Conservation (phyloP, 2,797 vertebrate species). For the Falco peregrinus region DNA sequence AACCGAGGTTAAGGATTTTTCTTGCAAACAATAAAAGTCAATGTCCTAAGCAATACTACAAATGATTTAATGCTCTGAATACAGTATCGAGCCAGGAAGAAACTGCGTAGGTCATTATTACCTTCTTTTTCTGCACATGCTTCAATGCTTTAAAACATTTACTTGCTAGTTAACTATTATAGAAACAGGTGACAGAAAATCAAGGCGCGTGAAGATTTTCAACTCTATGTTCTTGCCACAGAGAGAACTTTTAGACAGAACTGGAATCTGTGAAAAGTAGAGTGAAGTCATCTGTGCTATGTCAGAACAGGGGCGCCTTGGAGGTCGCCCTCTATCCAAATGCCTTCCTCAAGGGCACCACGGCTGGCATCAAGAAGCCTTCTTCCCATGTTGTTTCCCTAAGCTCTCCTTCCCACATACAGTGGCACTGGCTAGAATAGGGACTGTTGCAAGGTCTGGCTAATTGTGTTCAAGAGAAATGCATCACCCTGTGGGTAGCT, state of each 20-base stretch:
- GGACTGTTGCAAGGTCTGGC: not conserved
- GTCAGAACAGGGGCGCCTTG: not conserved
- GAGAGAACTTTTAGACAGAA: not conserved
- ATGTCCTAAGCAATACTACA: not conserved
- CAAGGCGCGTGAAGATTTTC: not conserved
- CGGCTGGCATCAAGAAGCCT: not conserved
- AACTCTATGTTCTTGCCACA: not conserved
- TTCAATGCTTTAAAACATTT: not conserved
- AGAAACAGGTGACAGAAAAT: not conserved
- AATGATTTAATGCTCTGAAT: not conserved
- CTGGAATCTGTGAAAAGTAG: not conserved
- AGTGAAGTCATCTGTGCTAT: not conserved
- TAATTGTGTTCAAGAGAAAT: not conserved
- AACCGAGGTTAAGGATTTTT: not conserved
- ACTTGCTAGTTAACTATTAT: not conserved
- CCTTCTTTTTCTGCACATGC: not conserved
- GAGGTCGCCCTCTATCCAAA: not conserved
- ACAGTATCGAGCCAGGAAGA: not conserved
- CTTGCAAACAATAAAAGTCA: not conserved
- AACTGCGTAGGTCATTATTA: not conserved
- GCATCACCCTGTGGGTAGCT: not conserved
- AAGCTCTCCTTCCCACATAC: not conserved
- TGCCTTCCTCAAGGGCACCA: not conserved
- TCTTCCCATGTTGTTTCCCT: not conserved
- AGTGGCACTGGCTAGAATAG: not conserved